Evolutionary conservation across 2,113 vertebrate species (phyloP).

Genomic region (Lophochroa leadbeateri): DNA sequence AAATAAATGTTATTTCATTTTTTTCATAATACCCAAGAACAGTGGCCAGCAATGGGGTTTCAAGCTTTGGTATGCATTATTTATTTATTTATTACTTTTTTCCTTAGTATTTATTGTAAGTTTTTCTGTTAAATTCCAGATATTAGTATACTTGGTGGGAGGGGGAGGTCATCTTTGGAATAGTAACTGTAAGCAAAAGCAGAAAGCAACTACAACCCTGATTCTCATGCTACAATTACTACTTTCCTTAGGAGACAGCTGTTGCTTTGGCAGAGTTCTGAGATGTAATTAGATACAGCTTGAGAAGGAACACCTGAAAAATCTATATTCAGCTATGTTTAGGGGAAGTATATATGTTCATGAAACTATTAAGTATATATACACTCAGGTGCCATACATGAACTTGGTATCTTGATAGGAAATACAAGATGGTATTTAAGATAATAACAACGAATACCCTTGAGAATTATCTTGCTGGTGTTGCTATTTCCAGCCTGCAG

Average conservation of each 20-base stretch:
- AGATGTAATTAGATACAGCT: not conserved
- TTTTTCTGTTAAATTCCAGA: not conserved
- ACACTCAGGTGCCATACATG: not conserved
- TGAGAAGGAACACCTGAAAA: conserved; percentile 4
- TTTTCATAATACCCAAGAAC: not conserved
- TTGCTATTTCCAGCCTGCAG: not conserved
- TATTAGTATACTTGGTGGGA: not conserved
- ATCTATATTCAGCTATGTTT: not conserved
- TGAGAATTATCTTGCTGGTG: not conserved
- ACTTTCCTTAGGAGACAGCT: conserved; percentile 2
- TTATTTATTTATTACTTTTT: not conserved
- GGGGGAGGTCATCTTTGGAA: not conserved
- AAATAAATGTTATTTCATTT: not conserved
- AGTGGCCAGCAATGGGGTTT: rapidly evolving
- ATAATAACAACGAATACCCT: not conserved
- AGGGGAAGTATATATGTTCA: not conserved
- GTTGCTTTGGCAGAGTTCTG: not conserved
- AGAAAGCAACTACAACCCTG: not conserved
- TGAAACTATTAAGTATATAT: not conserved
- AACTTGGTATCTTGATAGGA: not conserved
- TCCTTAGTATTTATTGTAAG: not conserved
- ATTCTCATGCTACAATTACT: not conserved
- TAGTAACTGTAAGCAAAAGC: not conserved
- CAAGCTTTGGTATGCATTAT: not conserved
- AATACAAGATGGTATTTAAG: not conserved